Conservation (phyloP, 2,113 vertebrate genomes). For the Galeopterus variegatus region DNA sequence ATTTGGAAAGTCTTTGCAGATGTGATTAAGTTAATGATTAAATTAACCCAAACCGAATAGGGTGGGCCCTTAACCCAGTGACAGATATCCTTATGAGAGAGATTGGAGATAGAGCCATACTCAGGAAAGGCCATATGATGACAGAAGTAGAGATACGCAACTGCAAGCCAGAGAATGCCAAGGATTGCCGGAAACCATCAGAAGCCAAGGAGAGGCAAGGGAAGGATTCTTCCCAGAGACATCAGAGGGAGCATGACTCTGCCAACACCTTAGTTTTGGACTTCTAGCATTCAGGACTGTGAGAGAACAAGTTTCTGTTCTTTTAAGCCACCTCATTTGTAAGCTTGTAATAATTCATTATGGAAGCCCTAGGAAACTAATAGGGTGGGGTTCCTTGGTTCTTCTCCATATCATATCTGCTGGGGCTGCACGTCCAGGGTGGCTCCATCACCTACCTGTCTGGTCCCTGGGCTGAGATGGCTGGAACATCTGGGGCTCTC, state of each 20-base stretch:
- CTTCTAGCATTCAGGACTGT: neutral
- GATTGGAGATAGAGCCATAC: neutral
- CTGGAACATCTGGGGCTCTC: neutral
- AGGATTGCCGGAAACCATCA: neutral
- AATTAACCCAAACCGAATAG: neutral
- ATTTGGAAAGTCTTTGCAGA: slow-evolving; percentile 11
- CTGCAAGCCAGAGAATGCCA: neutral
- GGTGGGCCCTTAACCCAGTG: neutral
- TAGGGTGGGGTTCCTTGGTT: neutral
- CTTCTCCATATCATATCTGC: neutral
- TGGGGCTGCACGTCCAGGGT: too few relatives aligned
- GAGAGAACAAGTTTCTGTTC: neutral
- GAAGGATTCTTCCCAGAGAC: neutral
- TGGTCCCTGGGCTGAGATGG: neutral
- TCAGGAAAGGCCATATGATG: neutral
- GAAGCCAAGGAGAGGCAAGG: neutral
- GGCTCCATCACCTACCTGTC: neutral
- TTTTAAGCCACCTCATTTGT: neutral
- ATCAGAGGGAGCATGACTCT: neutral
- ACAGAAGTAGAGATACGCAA: neutral
- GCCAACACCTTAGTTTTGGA: neutral
- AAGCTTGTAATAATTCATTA: neutral
- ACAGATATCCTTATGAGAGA: neutral
- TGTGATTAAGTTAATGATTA: neutral
- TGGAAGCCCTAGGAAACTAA: neutral